Evolutionary conservation across 2,888 invertebrate genomes (phyloP).

Genomic region (Rhagonycha lutea): DNA sequence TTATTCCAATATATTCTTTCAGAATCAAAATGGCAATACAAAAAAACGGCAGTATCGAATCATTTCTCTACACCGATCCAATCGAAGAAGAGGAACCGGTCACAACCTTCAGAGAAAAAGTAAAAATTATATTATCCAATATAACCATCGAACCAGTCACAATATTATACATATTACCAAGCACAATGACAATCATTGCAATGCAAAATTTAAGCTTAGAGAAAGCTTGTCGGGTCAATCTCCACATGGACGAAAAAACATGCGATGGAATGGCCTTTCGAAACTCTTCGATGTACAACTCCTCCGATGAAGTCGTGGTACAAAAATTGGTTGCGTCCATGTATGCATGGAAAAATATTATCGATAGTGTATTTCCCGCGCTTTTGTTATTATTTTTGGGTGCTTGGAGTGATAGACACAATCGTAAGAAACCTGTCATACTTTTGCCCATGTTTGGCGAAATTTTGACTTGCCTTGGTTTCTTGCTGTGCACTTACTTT

Average conservation of each 20-base stretch:
- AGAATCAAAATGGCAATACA: background rate
- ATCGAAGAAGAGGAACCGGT: background rate
- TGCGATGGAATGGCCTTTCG: constrained; percentile 74
- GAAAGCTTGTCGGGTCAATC: constrained; percentile 81
- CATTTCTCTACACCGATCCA: background rate
- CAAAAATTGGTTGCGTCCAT: constrained; percentile 49
- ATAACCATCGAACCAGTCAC: constrained; percentile 68
- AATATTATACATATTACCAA: constrained; percentile 66
- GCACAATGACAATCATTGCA: constrained; percentile 66
- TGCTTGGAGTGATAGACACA: constrained; percentile 65
- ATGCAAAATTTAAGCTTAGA: constrained; percentile 82
- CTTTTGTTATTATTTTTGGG: constrained; percentile 62
- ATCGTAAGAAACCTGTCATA: constrained; percentile 62
- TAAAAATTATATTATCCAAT: background rate
- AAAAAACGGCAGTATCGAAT: background rate
- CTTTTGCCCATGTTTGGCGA: constrained; percentile 62
- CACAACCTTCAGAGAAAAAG: background rate
- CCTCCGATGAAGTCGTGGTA: constrained; percentile 55
- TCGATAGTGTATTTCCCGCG: constrained; percentile 61
- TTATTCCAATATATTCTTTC: background rate
- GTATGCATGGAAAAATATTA: constrained; percentile 61
- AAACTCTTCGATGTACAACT: constrained; percentile 68
- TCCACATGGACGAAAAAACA: constrained; percentile 67
- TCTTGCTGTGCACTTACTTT: constrained; percentile 59
- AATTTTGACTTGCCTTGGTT: constrained; percentile 56